A percentile compares a stretch with the other conserved stretches of the same genome.
These are phyloP conservation scores for Podabrus alpinus DNA, from an alignment of 2,888 invertebrate genomes.

Conservation along the genomic window DNA sequence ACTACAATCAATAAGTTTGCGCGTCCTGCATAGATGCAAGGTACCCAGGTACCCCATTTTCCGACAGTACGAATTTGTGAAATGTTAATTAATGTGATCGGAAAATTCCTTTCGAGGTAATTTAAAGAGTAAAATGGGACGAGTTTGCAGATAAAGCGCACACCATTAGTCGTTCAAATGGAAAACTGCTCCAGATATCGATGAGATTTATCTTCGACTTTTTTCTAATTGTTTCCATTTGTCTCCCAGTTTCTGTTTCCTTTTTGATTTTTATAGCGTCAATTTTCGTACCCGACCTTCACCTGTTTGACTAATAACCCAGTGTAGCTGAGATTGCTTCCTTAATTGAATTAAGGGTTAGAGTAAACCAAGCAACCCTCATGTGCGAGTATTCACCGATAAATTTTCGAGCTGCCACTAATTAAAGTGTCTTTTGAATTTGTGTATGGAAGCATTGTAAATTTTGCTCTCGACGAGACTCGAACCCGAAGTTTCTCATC, in stretches of 20 bases:
- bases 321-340: constrained; percentile 8
- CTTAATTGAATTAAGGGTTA: constrained; percentile 18
- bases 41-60: background rate
- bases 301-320: background rate
- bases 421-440: background rate
- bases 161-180: background rate
- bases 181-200: background rate
- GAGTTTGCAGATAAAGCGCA: background rate
- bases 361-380: background rate
- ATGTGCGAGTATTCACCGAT: background rate
- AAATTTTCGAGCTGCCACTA: background rate
- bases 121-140: background rate
- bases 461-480: background rate
- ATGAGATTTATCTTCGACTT: background rate
- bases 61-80: background rate
- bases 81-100: background rate
- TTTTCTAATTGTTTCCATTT: background rate
- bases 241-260: background rate
- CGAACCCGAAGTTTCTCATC: background rate
- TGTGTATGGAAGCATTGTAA: too few species aligned
- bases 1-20: background rate
- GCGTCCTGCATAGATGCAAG: background rate
- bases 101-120: background rate
- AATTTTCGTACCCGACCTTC: background rate
- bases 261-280: background rate